Conservation (phyloP, 2,113 vertebrate species). For the Pelecanoides urinatrix region DNA sequence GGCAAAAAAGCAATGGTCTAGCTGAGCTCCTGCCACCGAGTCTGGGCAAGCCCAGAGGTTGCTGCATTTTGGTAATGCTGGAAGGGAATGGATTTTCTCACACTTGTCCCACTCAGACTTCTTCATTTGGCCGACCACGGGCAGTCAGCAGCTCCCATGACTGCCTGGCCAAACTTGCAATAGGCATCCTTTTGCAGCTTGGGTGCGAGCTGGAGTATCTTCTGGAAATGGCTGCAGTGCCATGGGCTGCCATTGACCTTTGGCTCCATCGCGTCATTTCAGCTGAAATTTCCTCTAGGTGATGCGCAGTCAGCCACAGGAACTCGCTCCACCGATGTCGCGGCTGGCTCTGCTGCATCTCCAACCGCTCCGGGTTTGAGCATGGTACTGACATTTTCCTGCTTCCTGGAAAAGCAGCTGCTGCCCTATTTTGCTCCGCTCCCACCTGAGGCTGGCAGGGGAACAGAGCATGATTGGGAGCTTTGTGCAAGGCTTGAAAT, state of each 20-base stretch:
- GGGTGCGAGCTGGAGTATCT: neutral
- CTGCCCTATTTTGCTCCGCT: neutral
- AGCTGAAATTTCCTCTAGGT: neutral
- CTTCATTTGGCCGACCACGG: neutral
- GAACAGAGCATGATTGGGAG: neutral
- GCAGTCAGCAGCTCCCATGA: neutral
- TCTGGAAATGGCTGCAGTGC: neutral
- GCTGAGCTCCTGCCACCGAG: neutral
- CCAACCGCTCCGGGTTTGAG: fast-evolving
- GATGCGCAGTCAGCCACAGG: fast-evolving
- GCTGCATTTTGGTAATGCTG: neutral
- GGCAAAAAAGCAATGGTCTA: neutral
- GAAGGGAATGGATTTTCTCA: neutral
- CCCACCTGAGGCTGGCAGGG: neutral
- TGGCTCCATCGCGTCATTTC: fast-evolving
- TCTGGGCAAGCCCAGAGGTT: neutral
- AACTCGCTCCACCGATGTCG: neutral
- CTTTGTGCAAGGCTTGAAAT: neutral
- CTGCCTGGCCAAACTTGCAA: neutral
- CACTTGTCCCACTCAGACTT: neutral
- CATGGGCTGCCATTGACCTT: neutral
- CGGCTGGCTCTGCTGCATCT: neutral
- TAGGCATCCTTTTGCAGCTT: neutral
- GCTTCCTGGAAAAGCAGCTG: neutral
- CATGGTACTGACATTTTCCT: neutral